phyloP scores from a whole-genome alignment of 2,888 invertebrate species.

The Hemithea aestivaria region DNA sequence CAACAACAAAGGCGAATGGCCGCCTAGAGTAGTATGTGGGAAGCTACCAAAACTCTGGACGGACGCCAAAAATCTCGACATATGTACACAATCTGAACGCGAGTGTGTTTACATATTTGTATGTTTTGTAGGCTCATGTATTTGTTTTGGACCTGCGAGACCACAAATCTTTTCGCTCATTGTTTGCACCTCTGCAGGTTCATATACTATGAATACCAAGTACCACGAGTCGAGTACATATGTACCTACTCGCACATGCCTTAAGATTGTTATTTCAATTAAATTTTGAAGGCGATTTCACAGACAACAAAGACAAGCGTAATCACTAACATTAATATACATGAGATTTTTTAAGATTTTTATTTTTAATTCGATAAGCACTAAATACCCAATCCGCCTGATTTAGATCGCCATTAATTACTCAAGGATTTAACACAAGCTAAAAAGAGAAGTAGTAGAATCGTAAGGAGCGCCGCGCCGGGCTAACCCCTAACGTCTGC shows the following conservation, averaged over 20 bases:
- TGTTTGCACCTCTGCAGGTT: slow-evolving; percentile 32
- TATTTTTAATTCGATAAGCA: too few relatives aligned
- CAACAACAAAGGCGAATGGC: slow-evolving; percentile 54
- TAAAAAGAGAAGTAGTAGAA: slow-evolving; percentile 27
- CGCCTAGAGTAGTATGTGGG: slow-evolving; percentile 46
- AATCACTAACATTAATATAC: too few relatives aligned
- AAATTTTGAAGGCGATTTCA: too few relatives aligned
- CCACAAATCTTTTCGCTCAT: slow-evolving; percentile 41
- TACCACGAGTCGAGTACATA: slow-evolving; percentile 4
- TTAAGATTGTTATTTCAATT: too few relatives aligned
- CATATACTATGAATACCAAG: slow-evolving; percentile 7
- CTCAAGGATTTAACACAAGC: slow-evolving; percentile 26
- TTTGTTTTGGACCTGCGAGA: slow-evolving; percentile 48
- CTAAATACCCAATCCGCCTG: slow-evolving; percentile 19
- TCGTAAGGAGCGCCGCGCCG: too few relatives aligned
- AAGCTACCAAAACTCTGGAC: slow-evolving; percentile 49
- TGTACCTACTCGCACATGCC: too few relatives aligned
- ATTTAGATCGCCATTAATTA: slow-evolving; percentile 18
- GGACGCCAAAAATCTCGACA: slow-evolving; percentile 54
- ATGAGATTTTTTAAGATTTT: too few relatives aligned
- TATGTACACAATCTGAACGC: slow-evolving; percentile 31
- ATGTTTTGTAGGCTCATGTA: slow-evolving; percentile 32
- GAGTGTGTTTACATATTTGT: slow-evolving; percentile 30
- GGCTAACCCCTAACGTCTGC: slow-evolving; percentile 34
- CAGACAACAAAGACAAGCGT: too few relatives aligned